Percentiles rank a stretch among this genome's conserved stretches.
Evolutionary conservation across 2,888 invertebrate species (phyloP).

Genomic region (Rotaria magnacalcarata): DNA sequence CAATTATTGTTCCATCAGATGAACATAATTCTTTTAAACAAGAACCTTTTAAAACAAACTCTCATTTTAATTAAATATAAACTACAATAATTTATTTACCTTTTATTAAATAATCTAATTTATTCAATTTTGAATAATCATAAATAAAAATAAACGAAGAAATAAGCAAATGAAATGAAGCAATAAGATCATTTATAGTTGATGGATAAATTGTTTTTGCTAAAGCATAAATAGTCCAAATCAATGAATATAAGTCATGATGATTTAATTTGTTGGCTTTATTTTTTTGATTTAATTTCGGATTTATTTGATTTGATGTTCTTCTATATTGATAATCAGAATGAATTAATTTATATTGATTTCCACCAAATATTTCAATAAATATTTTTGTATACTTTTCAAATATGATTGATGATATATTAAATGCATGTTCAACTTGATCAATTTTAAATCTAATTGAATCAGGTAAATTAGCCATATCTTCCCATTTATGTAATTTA

Average conservation of each 20-base stretch:
- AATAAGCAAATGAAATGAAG: neutral
- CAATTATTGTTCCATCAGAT: neutral
- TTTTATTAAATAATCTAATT: neutral
- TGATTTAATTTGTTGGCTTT: neutral
- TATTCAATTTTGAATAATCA: neutral
- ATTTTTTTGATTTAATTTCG: neutral
- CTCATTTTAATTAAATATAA: too few species aligned
- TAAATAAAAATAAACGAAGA: neutral
- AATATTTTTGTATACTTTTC: neutral
- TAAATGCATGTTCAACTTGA: slow-evolving; percentile 3
- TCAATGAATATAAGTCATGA: neutral
- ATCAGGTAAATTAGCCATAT: slow-evolving; percentile 14
- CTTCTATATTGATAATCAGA: neutral
- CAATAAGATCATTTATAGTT: neutral
- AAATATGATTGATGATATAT: slow-evolving; percentile 1
- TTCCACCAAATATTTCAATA: neutral
- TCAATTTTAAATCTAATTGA: neutral
- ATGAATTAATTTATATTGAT: neutral
- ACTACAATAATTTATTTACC: neutral
- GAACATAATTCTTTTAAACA: neutral
- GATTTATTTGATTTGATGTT: neutral
- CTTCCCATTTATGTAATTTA: slow-evolving; percentile 34
- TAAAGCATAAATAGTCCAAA: neutral
- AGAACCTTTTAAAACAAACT: neutral
- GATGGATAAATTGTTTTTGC: slow-evolving; percentile 6